Conservation (phyloP, 1,140 invertebrate species). For the Polypedilum vanderplanki region DNA sequence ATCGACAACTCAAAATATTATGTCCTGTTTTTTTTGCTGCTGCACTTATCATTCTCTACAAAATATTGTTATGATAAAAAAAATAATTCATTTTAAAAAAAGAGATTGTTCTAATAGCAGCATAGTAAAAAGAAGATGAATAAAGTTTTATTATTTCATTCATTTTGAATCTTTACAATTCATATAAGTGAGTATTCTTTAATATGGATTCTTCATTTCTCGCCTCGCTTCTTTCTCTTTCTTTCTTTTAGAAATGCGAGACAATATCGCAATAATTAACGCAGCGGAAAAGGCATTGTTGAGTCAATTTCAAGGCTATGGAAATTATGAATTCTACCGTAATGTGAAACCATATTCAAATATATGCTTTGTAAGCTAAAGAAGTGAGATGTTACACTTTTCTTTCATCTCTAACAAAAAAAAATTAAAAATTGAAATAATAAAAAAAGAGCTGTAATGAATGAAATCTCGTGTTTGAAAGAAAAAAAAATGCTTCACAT, state of each 20-base stretch:
- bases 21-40: neutral
- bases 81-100: neutral
- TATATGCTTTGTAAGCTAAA: constrained; percentile 12
- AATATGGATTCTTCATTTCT: neutral
- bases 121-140: neutral
- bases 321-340: constrained; percentile 18
- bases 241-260: neutral
- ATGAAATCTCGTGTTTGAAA: neutral
- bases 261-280: constrained; percentile 19
- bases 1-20: neutral
- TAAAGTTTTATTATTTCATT: constrained; percentile 4
- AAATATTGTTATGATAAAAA: too few species aligned
- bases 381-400: constrained; percentile 15
- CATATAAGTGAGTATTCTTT: neutral
- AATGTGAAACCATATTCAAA: constrained; percentile 18
- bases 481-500: neutral
- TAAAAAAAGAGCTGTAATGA: neutral
- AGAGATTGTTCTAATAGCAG: neutral
- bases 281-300: constrained; percentile 14
- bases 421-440: too few species aligned
- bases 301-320: constrained; percentile 10
- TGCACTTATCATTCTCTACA: neutral
- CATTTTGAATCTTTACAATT: neutral
- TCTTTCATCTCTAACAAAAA: constrained; percentile 20
- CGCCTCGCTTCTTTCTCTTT: neutral